These are phyloP conservation scores for Okamejei kenojei DNA, from an alignment of 2,797 vertebrate species.

Conservation along the genomic window DNA sequence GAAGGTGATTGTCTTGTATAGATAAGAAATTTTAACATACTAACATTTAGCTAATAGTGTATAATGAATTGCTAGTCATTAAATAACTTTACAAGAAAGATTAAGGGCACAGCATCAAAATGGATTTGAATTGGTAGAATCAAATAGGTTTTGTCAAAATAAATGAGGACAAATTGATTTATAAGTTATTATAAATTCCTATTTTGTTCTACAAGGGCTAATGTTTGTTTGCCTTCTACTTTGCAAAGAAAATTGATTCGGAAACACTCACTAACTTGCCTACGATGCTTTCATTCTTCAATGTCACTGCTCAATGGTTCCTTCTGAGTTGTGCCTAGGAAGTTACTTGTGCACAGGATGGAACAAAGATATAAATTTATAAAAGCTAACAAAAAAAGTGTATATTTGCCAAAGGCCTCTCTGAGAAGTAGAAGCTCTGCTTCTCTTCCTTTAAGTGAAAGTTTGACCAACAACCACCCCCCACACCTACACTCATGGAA, in stretches of 20 bases:
- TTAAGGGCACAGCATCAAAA: not conserved
- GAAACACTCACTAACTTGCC: too few species aligned
- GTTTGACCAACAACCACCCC: not conserved
- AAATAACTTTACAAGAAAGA: not conserved
- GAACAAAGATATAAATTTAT: not conserved
- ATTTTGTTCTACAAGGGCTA: conserved; percentile 6
- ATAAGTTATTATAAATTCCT: not conserved
- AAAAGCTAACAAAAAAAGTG: not conserved
- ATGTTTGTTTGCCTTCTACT: not conserved
- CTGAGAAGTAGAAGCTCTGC: not conserved
- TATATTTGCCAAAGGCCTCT: not conserved
- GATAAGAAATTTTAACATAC: not conserved
- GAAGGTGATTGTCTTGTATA: not conserved
- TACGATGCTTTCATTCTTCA: not conserved
- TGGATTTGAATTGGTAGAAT: not conserved
- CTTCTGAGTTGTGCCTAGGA: not conserved
- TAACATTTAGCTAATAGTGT: not conserved
- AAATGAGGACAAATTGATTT: not conserved
- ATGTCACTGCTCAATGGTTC: not conserved
- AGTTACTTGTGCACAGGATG: not conserved
- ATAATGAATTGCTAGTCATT: not conserved
- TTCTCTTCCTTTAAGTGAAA: not conserved
- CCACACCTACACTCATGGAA: not conserved
- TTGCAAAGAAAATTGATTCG: not conserved
- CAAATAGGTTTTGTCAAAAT: conserved; percentile 16